Evolutionary conservation across 1,140 invertebrate genomes (phyloP).

Genomic region (Ceratina australensis): DNA sequence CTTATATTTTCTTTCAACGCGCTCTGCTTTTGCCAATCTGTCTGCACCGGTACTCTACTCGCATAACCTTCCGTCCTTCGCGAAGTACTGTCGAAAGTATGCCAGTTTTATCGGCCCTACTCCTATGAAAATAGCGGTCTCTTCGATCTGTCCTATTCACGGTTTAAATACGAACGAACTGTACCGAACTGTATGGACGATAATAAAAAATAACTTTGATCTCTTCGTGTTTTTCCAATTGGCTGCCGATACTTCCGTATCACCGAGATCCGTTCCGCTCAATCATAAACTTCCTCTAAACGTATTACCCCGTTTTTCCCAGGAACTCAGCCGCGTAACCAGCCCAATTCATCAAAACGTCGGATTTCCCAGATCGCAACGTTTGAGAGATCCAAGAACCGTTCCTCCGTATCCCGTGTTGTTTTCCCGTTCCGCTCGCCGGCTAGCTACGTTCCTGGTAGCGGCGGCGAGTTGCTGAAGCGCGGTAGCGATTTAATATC

Average conservation of each 20-base stretch:
- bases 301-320: neutral
- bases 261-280: too few relatives aligned
- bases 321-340: neutral
- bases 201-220: too few relatives aligned
- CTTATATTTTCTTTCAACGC: neutral
- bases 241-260: too few relatives aligned
- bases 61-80: neutral
- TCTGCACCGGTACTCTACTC: neutral
- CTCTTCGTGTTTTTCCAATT: too few relatives aligned
- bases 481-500: slow-evolving; percentile 76
- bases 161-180: too few relatives aligned
- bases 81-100: slow-evolving; percentile 17
- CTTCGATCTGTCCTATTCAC: too few relatives aligned
- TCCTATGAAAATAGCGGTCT: neutral
- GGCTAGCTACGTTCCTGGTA: slow-evolving; percentile 53
- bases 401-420: neutral
- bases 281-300: neutral
- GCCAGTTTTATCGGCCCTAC: neutral
- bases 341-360: neutral
- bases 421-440: slow-evolving; percentile 1
- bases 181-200: too few relatives aligned
- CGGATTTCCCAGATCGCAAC: too few relatives aligned
- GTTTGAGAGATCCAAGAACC: neutral
- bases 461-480: slow-evolving; percentile 47
- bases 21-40: neutral